phyloP scores from a whole-genome alignment of 2,113 vertebrate genomes.

The Haemorhous mexicanus region DNA sequence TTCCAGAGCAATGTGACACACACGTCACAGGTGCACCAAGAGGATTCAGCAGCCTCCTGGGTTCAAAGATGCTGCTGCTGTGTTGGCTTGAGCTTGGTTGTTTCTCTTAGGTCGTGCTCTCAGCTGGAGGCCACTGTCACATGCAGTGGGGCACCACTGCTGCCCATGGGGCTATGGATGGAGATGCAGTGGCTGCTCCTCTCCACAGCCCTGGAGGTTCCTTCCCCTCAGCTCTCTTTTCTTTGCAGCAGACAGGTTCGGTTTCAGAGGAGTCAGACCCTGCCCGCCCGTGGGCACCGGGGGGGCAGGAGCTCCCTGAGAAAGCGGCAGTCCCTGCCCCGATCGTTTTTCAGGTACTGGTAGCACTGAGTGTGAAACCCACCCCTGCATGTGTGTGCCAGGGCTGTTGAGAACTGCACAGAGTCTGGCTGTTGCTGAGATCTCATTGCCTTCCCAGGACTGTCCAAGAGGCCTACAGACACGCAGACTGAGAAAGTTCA shows the following conservation, averaged over 20 bases:
- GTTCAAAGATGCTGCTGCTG: background rate
- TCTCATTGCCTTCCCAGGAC: background rate
- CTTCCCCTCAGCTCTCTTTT: constrained; percentile 61
- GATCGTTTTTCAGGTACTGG: constrained; percentile 93
- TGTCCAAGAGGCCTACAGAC: background rate
- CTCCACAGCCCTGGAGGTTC: background rate
- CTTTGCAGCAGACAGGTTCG: constrained; percentile 88
- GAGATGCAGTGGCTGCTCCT: background rate
- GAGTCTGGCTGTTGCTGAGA: constrained; percentile 7
- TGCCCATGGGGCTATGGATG: background rate
- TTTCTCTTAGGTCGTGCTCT: background rate
- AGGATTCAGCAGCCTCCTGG: background rate
- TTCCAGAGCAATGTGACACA: background rate
- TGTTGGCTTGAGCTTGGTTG: background rate
- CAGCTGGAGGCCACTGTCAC: background rate
- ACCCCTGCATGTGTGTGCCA: constrained; percentile 63
- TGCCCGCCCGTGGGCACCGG: constrained; percentile 85
- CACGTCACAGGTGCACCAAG: background rate
- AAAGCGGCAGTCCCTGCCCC: constrained; percentile 88
- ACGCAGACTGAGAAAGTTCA: background rate
- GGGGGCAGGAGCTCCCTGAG: constrained; percentile 83
- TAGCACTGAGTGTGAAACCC: constrained; percentile 51
- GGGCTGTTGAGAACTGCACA: constrained; percentile 10
- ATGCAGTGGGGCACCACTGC: background rate
- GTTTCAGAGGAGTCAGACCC: constrained; percentile 93